phyloP scores from a whole-genome alignment of 2,888 invertebrate species.

The Pherbina coryleti region DNA sequence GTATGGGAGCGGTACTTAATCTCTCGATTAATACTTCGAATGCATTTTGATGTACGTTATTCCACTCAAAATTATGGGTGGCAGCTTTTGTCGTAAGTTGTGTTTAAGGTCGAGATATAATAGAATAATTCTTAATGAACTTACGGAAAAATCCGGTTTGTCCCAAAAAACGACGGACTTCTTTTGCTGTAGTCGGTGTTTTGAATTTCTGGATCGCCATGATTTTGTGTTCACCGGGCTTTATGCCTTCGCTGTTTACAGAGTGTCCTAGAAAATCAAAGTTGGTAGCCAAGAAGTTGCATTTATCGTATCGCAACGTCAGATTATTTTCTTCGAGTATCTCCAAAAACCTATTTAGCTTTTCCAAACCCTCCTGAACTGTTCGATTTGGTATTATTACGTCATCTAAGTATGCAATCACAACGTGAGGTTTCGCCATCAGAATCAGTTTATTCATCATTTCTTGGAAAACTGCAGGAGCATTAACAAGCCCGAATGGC shows the following conservation, averaged over 20 bases:
- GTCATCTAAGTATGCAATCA: neutral
- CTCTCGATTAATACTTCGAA: conserved; percentile 19
- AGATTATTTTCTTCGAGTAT: no score
- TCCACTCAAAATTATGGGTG: conserved; percentile 19
- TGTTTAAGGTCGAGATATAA: conserved; percentile 41
- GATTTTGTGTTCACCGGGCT: conserved; percentile 16
- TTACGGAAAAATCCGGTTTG: conserved; percentile 18
- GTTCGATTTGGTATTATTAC: neutral
- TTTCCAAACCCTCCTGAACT: neutral
- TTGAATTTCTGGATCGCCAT: conserved; percentile 18
- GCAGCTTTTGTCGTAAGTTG: conserved; percentile 20
- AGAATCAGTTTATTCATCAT: neutral
- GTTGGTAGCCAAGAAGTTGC: no score
- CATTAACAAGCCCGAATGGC: neutral
- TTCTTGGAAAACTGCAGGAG: neutral
- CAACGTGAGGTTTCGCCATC: neutral
- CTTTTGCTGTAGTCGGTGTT: conserved; percentile 14
- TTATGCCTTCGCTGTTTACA: neutral
- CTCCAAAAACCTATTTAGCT: neutral
- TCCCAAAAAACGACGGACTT: conserved; percentile 24
- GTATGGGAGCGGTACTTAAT: neutral
- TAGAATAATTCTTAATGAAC: conserved; percentile 11
- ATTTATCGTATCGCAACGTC: no score
- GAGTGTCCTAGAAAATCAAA: neutral
- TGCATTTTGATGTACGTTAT: conserved; percentile 19